Base-by-base conservation (phyloP, 1,140 invertebrate genomes). In the Brachionus plicatilis region DNA sequence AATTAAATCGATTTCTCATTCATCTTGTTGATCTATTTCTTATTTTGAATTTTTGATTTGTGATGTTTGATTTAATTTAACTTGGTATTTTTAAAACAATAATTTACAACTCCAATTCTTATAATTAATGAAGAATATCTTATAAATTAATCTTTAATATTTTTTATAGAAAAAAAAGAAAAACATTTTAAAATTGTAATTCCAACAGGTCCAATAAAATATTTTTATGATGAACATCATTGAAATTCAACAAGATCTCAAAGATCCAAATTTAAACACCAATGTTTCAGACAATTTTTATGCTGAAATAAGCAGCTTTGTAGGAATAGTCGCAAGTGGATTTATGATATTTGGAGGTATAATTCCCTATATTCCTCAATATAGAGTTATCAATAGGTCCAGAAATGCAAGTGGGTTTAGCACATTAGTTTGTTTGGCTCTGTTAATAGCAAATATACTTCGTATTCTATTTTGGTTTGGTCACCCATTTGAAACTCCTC, bases 401-500 rank as follows among this genome's bases (percentile, higher is more conserved):
- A 93, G 95, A 88, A 95, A 97, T 91, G 93, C 95, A 20, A 95
- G 90, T 56, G 97, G 97, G 4, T 99, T 99, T 90, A 98, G 96
- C 0, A 91, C 97, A 4, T 95, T 96, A 88, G 97, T 99, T 50
- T 99, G 97, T 88, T 91, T 99, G 45, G 94, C 95, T 3, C 92
- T 99, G 24, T 91, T 99, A 43, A 92, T 98, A 88, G 97, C 97
- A 50, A 99, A 99, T 88, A 97, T 95, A 79, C 91, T 99, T 65
- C 92, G 97, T 86, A 98, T 99, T 88, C 91, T 97, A 84, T 99
- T 99, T 92, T 99, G 97, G 97, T 99, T 99, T 93, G 97, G 96
- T 72, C 96, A 96, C 90, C 93, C 93, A 85, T 99, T 96, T 92
- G 96, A 99, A 90, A 90, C 94, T 87, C 96, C 97, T 85, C 91